phyloP scores from a whole-genome alignment of 2,888 invertebrate species.

The Sphaerophoria taeniata region DNA sequence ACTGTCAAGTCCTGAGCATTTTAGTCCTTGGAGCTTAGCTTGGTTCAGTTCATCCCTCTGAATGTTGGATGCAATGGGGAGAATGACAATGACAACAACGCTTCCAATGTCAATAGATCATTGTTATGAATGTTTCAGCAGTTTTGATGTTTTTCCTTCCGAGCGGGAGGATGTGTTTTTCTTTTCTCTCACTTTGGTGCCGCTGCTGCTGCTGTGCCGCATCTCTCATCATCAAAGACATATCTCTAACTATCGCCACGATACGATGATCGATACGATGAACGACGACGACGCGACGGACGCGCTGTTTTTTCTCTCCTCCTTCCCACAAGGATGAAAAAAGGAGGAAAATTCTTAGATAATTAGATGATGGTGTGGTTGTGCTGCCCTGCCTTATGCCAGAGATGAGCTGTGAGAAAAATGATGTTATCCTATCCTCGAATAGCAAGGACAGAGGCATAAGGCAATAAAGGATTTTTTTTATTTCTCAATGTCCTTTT shows the following conservation, averaged over 20 bases:
- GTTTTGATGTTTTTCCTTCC: constrained; percentile 62
- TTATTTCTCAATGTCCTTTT: constrained; percentile 18
- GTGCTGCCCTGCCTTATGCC: constrained; percentile 32
- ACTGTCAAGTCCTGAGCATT: constrained; percentile 66
- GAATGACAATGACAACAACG: no score
- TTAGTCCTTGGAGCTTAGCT: constrained; percentile 57
- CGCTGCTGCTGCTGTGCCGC: background rate
- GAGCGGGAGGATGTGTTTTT: constrained; percentile 42
- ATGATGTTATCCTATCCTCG: no score
- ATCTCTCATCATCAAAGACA: constrained; percentile 9
- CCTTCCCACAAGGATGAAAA: constrained; percentile 29
- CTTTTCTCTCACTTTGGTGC: background rate
- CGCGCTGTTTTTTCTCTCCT: no score
- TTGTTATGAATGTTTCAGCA: constrained; percentile 73
- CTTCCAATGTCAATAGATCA: constrained; percentile 69
- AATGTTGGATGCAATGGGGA: no score
- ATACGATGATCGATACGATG: constrained; percentile 26
- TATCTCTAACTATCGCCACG: constrained; percentile 52
- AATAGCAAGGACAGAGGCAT: no score
- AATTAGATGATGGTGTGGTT: constrained; percentile 68
- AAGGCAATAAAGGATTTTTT: constrained; percentile 15
- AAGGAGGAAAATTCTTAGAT: constrained; percentile 52
- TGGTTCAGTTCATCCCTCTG: no score
- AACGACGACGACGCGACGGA: no score
- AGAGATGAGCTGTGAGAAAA: constrained; percentile 15